Evolutionary conservation across 2,113 vertebrate species (phyloP), one percentile per base, ranked within the genome.

Genomic region (Xenopus laevis): DNA sequence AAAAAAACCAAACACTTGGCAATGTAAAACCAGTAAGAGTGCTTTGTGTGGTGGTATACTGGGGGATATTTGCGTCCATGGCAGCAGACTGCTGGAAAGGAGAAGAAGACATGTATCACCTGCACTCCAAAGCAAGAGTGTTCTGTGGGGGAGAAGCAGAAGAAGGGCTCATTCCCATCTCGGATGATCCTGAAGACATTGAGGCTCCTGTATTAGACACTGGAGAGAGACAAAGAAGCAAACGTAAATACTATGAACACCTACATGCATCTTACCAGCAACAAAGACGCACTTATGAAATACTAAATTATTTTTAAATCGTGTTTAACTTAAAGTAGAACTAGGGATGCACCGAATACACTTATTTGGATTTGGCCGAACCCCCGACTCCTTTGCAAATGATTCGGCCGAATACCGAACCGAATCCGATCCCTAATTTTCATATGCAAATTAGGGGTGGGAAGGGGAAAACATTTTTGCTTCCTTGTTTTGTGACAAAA

Each of bases 111-210:
- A 79, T 86, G 79, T 86, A 98, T 99, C 97, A 99, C 97, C 97
- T 99, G 92, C 97, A 98, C 79, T 99, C 97, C 40, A 99, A 94
- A 27, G 95, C 96, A 55, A 99, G 94, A 47, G 94, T 94, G 46
- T 94, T 98, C 84, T 98, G 97, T 44, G 95, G 88, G 74, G 97
- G 97, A 72, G 97, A 98, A 18, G 96, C 94, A 0, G 96, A 96
- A 0, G 96, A 97, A 0, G 96, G 97, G 78, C 96, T 98, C 96
- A 98, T 97, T 30, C 92, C 95, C 1, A 95, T 95, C 88, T 98
- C 97, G 0, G 97, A 98, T 0, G 97, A 99, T 53, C 92, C 96
- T 7, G 97, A 98, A 2, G 97, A 98, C 81, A 95, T 97, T 73
- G 96, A 97, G 10, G 94, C 94, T 79, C 95, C 95, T 21, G 94